These are phyloP conservation scores for Hipparchia semele DNA, from an alignment of 2,888 invertebrate species.

Conservation along the genomic window DNA sequence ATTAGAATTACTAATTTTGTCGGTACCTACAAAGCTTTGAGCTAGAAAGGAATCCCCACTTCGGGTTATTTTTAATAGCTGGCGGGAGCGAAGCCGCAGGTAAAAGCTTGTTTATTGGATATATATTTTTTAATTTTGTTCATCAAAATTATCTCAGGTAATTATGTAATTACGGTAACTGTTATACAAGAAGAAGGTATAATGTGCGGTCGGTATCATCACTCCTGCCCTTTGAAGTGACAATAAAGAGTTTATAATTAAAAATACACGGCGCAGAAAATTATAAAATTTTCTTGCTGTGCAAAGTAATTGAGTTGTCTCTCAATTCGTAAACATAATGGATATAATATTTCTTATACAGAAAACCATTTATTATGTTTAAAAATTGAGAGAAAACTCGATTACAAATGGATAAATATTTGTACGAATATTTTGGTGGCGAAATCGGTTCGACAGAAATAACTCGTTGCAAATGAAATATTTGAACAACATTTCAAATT, in stretches of 20 bases:
- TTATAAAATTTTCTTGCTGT: not conserved
- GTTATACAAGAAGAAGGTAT: too few species aligned
- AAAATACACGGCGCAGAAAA: not conserved
- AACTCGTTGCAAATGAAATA: not conserved
- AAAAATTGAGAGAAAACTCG: slow-evolving; percentile 10
- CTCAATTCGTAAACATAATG: not conserved
- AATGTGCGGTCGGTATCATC: too few species aligned
- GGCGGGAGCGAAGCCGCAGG: too few species aligned
- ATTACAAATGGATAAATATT: not conserved
- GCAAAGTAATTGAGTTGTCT: slow-evolving; percentile 6
- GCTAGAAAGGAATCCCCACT: too few species aligned
- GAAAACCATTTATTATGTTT: slow-evolving; percentile 4
- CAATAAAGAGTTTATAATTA: not conserved
- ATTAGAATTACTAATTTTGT: too few species aligned
- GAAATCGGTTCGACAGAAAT: not conserved
- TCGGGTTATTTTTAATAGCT: too few species aligned
- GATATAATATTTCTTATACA: not conserved
- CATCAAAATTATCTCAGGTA: too few species aligned
- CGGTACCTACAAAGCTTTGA: too few species aligned
- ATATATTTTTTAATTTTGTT: too few species aligned
- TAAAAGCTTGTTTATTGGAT: too few species aligned
- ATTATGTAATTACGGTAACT: too few species aligned
- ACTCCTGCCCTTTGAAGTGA: too few species aligned
- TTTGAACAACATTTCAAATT: not conserved
- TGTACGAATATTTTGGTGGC: not conserved